Evolutionary conservation across 2,888 invertebrate species (phyloP).

Genomic region (Agrotis exclamationis): DNA sequence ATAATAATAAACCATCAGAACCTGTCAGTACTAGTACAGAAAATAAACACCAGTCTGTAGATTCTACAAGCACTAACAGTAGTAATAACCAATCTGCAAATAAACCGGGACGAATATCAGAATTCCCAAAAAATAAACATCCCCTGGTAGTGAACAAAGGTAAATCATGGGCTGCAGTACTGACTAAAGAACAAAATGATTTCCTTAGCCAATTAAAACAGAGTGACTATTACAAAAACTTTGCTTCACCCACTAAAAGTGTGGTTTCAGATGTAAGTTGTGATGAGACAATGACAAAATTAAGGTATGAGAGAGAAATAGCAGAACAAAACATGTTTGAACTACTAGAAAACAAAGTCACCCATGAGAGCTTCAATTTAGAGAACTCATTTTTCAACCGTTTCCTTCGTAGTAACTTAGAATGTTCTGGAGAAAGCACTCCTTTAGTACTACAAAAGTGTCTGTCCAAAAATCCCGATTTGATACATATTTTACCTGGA

Average conservation of each 20-base stretch:
- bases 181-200: constrained; percentile 87
- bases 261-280: constrained; percentile 80
- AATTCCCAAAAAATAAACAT: constrained; percentile 81
- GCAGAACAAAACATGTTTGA: constrained; percentile 95
- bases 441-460: constrained; percentile 85
- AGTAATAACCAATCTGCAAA: constrained; percentile 23
- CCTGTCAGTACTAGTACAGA: constrained; percentile 5
- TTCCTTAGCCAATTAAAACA: constrained; percentile 85
- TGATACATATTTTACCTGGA: constrained; percentile 81
- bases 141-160: constrained; percentile 83
- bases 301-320: constrained; percentile 83
- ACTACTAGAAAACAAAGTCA: constrained; percentile 94
- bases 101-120: constrained; percentile 55
- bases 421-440: constrained; percentile 86
- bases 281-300: constrained; percentile 77
- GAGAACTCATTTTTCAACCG: constrained; percentile 92
- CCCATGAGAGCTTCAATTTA: constrained; percentile 93
- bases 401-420: constrained; percentile 84
- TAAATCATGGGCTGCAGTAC: constrained; percentile 86
- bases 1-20: constrained; percentile 14
- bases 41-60: constrained; percentile 14
- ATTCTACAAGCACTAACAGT: constrained; percentile 17
- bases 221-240: constrained; percentile 88
- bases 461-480: constrained; percentile 79
- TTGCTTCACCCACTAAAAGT: constrained; percentile 85